phyloP scores from a whole-genome alignment of 64 coral and sea anemone species.

The Porites australiensis region DNA sequence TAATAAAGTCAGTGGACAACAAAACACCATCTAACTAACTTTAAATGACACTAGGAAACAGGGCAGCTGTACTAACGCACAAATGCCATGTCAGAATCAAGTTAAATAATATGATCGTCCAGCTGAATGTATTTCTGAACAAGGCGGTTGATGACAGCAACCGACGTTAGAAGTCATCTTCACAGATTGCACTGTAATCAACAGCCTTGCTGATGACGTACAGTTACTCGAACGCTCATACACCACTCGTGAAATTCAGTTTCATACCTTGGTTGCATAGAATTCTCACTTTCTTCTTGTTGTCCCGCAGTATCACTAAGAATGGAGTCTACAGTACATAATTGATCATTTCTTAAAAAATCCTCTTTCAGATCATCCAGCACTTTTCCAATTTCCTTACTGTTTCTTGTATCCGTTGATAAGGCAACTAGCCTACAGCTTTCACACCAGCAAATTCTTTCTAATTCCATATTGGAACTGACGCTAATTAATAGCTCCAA shows the following conservation, averaged over 20 bases:
- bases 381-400: not conserved
- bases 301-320: not conserved
- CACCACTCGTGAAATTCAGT: not conserved
- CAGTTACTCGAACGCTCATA: not conserved
- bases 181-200: too few species aligned
- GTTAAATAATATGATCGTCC: too few species aligned
- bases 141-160: too few species aligned
- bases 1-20: too few species aligned
- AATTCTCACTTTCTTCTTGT: not conserved
- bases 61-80: too few species aligned
- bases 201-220: not conserved
- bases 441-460: slow-evolving; percentile 27
- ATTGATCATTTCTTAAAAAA: slow-evolving; percentile 18
- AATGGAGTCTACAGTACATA: slow-evolving; percentile 5
- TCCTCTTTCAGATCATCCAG: not conserved
- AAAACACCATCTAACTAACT: too few species aligned
- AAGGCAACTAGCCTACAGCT: not conserved
- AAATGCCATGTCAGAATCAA: too few species aligned
- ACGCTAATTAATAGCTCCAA: slow-evolving; percentile 47
- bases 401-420: not conserved
- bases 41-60: too few species aligned
- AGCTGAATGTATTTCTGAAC: too few species aligned
- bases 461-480: slow-evolving; percentile 23
- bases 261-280: not conserved
- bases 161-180: too few species aligned